Conservation (phyloP, 2,797 vertebrate species). For the Phataginus tricuspis region DNA sequence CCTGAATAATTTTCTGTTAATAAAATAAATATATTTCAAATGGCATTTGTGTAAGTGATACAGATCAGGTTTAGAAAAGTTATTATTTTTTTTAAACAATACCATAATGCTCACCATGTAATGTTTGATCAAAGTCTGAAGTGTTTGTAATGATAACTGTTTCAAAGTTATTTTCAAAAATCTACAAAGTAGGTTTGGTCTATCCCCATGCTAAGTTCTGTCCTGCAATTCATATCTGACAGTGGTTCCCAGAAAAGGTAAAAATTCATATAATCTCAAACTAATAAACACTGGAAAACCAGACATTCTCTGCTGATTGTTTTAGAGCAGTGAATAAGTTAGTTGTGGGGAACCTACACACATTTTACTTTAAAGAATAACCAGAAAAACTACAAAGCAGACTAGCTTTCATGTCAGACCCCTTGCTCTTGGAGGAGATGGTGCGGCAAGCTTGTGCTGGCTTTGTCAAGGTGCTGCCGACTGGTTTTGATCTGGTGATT, state of each 20-base stretch:
- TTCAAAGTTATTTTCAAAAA: not conserved
- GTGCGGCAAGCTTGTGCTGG: not conserved
- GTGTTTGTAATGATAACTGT: not conserved
- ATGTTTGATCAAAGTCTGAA: not conserved
- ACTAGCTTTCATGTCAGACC: not conserved
- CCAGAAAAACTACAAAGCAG: not conserved
- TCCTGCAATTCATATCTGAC: not conserved
- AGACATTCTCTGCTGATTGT: not conserved
- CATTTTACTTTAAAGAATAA: slow-evolving; percentile 5
- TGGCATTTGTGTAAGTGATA: not conserved
- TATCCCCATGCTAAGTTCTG: not conserved
- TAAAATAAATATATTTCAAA: not conserved
- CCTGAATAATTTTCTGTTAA: slow-evolving; percentile 12
- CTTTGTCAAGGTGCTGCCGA: not conserved
- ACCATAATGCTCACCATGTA: not conserved
- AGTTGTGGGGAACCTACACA: not conserved
- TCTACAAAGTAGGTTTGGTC: not conserved
- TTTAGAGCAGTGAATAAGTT: not conserved
- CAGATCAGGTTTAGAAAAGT: not conserved
- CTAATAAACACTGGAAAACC: not conserved
- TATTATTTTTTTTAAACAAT: not conserved
- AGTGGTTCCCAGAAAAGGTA: not conserved
- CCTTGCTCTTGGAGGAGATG: not conserved
- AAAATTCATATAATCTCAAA: not conserved
- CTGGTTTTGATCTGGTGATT: not conserved